phyloP scores from a whole-genome alignment of 2,113 vertebrate genomes.

The Stegostoma tigrinum region DNA sequence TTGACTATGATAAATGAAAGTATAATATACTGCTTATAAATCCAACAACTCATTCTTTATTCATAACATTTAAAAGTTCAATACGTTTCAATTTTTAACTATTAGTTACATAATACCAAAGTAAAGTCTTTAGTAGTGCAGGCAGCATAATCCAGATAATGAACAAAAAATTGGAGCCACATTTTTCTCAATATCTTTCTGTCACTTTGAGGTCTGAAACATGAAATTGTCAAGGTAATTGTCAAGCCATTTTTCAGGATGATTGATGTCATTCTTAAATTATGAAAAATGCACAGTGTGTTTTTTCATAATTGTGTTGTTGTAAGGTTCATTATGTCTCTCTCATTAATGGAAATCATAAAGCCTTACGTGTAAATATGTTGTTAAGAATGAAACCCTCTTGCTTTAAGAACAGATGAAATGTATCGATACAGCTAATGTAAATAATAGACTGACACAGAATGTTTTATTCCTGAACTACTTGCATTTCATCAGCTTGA shows the following conservation, averaged over 20 bases:
- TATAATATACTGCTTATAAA: not conserved
- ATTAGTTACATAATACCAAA: not conserved
- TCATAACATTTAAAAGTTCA: conserved; percentile 5
- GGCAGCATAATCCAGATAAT: not conserved
- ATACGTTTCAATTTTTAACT: not conserved
- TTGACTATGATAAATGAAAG: conserved; percentile 17
- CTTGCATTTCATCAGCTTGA: not conserved
- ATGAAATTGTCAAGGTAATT: conserved; percentile 21
- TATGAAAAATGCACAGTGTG: conserved; percentile 23
- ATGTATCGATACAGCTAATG: not conserved
- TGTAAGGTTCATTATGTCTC: conserved; percentile 21
- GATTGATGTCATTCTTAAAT: conserved; percentile 32
- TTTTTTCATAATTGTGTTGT: conserved; percentile 16
- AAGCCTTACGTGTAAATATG: not conserved
- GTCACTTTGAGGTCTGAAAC: conserved; percentile 17
- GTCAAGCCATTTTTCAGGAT: conserved; percentile 31
- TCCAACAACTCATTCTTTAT: not conserved
- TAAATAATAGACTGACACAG: not conserved
- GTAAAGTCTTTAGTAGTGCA: not conserved
- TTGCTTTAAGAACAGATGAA: not conserved
- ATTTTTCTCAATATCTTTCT: conserved; percentile 2
- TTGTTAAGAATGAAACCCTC: not conserved
- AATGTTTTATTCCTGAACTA: not conserved
- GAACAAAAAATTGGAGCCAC: not conserved
- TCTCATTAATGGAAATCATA: not conserved